Evolutionary conservation across 2,113 vertebrate genomes (phyloP).

Genomic region (Macrotis lagotis): DNA sequence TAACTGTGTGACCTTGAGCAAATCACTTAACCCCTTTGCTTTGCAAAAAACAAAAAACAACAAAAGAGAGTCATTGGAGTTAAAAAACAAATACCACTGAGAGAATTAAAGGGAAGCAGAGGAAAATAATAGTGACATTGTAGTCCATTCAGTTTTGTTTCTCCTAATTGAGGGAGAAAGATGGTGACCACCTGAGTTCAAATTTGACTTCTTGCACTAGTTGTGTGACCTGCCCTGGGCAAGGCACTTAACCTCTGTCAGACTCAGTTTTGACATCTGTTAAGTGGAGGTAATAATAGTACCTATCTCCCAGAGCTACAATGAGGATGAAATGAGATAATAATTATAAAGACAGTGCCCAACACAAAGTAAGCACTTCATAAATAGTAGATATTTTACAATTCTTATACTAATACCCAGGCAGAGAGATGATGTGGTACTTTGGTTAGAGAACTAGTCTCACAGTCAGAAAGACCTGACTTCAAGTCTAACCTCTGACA

Average conservation of each 20-base stretch:
- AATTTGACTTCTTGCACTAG: not conserved
- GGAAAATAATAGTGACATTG: not conserved
- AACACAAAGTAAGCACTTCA: not conserved
- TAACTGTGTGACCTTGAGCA: no score
- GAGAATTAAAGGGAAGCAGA: not conserved
- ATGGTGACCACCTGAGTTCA: not conserved
- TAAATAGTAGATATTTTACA: not conserved
- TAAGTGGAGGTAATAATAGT: not conserved
- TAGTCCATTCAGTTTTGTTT: not conserved
- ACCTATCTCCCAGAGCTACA: not conserved
- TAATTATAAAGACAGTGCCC: not conserved
- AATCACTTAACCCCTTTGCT: no score
- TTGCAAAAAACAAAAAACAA: no score
- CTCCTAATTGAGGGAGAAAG: not conserved
- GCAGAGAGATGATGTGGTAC: not conserved
- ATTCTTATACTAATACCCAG: not conserved
- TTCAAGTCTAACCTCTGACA: not conserved
- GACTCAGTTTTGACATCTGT: not conserved
- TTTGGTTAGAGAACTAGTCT: not conserved
- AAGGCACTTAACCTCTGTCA: not conserved
- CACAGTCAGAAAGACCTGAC: not conserved
- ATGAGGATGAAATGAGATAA: not conserved
- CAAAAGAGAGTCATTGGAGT: not conserved
- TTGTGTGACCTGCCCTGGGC: not conserved
- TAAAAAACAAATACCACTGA: not conserved